Evolutionary conservation across 1,140 invertebrate genomes (phyloP).

Genomic region (Teleogryllus occipitalis): DNA sequence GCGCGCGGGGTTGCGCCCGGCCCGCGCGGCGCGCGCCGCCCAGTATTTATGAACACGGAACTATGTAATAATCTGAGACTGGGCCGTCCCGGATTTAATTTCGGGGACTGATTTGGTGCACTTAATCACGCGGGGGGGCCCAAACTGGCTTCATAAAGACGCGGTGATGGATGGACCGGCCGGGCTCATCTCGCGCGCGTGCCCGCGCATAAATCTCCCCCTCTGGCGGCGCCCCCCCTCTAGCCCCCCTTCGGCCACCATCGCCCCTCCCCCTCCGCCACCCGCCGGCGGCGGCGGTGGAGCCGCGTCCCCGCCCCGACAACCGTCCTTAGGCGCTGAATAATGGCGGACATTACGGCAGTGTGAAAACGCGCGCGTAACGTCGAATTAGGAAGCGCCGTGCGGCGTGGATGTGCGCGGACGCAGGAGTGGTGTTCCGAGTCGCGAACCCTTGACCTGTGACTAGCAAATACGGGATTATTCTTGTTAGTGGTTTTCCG

Average conservation of each 20-base stretch:
- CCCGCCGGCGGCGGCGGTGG: too few species aligned
- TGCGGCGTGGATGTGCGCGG: too few species aligned
- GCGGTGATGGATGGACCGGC: conserved; percentile 11
- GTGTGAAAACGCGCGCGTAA: neutral
- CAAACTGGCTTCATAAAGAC: conserved; percentile 16
- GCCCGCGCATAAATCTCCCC: neutral
- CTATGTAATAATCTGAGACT: conserved; percentile 24
- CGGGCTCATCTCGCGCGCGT: neutral
- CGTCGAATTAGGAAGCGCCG: neutral
- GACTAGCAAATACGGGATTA: too few species aligned
- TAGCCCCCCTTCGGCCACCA: neutral
- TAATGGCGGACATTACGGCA: neutral
- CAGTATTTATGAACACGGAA: conserved; percentile 23
- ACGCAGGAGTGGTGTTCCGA: too few species aligned
- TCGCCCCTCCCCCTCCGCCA: neutral
- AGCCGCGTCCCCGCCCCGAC: neutral
- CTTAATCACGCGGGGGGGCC: conserved; percentile 17
- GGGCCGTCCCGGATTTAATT: conserved; percentile 22
- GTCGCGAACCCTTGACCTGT: too few species aligned
- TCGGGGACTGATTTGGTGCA: conserved; percentile 22
- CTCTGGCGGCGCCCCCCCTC: neutral
- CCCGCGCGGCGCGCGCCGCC: neutral
- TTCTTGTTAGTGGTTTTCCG: too few species aligned
- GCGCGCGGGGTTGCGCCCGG: too few species aligned
- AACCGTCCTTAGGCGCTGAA: neutral